A percentile compares a stretch with the other conserved stretches of the same genome.
Evolutionary conservation across 1,140 invertebrate genomes (phyloP).

Genomic region (Drosophila yakuba): DNA sequence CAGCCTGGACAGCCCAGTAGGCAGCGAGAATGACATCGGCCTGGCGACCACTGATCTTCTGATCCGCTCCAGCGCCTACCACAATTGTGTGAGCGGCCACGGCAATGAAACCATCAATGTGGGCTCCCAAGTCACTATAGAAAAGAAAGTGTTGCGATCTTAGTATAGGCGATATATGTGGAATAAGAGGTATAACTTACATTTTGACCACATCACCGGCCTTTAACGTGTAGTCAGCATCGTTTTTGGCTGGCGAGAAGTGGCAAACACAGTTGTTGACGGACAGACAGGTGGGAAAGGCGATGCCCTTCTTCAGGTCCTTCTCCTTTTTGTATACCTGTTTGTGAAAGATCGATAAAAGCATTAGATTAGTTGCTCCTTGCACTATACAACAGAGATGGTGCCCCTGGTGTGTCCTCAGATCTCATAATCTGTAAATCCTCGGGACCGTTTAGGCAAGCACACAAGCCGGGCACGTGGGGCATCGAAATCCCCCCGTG

Average conservation of each 20-base stretch:
- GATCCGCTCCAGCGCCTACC: constrained; percentile 90
- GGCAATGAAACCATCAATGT: constrained; percentile 99
- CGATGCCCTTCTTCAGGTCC: constrained; percentile 98
- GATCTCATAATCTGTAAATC: constrained; percentile 84
- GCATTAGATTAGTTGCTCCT: not conserved
- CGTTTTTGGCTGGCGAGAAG: constrained; percentile 97
- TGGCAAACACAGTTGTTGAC: constrained; percentile 99
- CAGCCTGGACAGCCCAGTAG: constrained; percentile 97
- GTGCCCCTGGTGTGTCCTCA: constrained; percentile 59
- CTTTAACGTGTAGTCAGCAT: constrained; percentile 94
- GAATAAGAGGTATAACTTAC: constrained; percentile 86
- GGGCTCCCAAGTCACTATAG: constrained; percentile 96
- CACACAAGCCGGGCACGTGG: constrained; percentile 56
- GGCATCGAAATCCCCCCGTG: constrained; percentile 20
- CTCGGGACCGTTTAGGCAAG: constrained; percentile 38
- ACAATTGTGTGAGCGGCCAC: constrained; percentile 98
- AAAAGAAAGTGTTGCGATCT: not conserved
- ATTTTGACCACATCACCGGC: constrained; percentile 99
- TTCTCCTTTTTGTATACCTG: constrained; percentile 98
- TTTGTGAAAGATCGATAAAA: too few relatives aligned
- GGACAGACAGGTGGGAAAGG: constrained; percentile 99
- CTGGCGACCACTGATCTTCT: constrained; percentile 92
- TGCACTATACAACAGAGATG: not conserved
- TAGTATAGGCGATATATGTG: not conserved
- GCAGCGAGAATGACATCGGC: constrained; percentile 98